Evolutionary conservation across 2,888 invertebrate genomes (phyloP).

Genomic region (Neocrepidodera transversa): DNA sequence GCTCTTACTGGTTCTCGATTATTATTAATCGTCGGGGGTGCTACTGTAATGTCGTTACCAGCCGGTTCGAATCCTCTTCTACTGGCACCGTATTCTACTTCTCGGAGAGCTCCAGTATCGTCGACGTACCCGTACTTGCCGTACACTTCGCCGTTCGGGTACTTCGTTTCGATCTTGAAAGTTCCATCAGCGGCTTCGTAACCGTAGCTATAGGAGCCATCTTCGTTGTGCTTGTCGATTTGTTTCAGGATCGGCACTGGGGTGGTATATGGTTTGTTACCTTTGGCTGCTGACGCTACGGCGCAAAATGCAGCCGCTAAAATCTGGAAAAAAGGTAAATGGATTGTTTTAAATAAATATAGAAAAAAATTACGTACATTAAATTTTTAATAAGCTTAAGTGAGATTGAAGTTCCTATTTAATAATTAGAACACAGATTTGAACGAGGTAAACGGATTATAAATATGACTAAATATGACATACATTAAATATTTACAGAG

Average conservation of each 20-base stretch:
- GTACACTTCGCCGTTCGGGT: conserved; percentile 81
- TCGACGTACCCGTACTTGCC: conserved; percentile 92
- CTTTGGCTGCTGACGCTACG: conserved; percentile 51
- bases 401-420: too few relatives aligned
- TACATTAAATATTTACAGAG: too few relatives aligned
- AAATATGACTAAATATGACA: too few relatives aligned
- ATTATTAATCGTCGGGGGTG: conserved; percentile 75
- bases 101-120: conserved; percentile 75
- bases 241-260: conserved; percentile 84
- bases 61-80: conserved; percentile 82
- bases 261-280: conserved; percentile 69
- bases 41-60: conserved; percentile 78
- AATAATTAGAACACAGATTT: too few relatives aligned
- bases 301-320: conserved; percentile 51
- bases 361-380: too few relatives aligned
- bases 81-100: conserved; percentile 86
- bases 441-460: too few relatives aligned
- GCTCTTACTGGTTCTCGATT: conserved; percentile 56
- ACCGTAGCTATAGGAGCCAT: conserved; percentile 87
- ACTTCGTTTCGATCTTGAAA: conserved; percentile 88
- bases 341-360: too few relatives aligned
- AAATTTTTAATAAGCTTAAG: too few relatives aligned
- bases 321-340: conserved; percentile 50
- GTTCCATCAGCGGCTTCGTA: conserved; percentile 88
- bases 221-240: conserved; percentile 85